These are phyloP conservation scores for Darevskia mixta DNA, from an alignment of 2,797 vertebrate genomes.

Conservation along the genomic window DNA sequence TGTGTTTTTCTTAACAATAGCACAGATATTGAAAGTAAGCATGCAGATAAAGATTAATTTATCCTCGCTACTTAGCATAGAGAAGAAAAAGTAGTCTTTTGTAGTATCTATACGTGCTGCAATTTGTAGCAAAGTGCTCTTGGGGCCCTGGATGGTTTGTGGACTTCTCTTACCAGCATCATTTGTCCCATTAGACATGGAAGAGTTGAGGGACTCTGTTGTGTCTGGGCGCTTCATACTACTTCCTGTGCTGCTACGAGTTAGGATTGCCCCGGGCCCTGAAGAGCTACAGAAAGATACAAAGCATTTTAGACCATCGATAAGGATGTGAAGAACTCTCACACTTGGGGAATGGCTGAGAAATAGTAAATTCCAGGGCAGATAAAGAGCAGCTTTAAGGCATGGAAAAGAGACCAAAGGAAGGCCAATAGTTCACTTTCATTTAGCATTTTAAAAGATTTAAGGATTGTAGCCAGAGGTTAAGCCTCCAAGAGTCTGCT, in stretches of 20 bases:
- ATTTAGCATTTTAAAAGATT: neutral
- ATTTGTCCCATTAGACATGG: slow-evolving; percentile 97
- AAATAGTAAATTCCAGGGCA: neutral
- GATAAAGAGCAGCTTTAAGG: neutral
- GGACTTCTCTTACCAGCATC: slow-evolving; percentile 86
- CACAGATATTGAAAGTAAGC: neutral
- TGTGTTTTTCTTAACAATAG: neutral
- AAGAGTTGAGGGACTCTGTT: slow-evolving; percentile 94
- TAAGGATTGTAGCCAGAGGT: neutral
- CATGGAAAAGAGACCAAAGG: neutral
- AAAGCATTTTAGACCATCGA: neutral
- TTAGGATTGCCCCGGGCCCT: slow-evolving; percentile 83
- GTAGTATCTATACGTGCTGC: neutral
- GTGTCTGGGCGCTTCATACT: slow-evolving; percentile 93
- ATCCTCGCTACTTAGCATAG: neutral
- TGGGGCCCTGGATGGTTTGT: neutral
- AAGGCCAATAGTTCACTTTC: neutral
- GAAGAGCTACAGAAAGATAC: slow-evolving; percentile 82
- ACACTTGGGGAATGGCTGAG: neutral
- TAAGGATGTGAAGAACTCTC: neutral
- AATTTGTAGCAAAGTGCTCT: neutral
- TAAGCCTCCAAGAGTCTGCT: neutral
- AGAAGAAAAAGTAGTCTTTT: neutral
- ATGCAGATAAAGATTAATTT: neutral
- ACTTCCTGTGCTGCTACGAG: slow-evolving; percentile 86